Evolutionary conservation across 2,888 invertebrate species (phyloP).

Genomic region (Dorcus parallelipipedus): DNA sequence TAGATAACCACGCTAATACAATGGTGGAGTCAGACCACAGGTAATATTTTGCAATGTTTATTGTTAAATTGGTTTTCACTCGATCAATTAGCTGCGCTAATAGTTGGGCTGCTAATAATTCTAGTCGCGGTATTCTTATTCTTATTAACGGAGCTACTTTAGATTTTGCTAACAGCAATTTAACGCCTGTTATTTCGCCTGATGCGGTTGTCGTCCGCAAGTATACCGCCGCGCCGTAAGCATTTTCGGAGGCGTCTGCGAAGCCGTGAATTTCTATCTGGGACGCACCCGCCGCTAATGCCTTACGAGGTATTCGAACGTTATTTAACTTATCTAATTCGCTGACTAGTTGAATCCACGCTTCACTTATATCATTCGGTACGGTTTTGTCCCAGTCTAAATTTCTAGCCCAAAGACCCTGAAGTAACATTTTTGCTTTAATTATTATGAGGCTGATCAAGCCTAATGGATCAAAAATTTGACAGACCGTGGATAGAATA

Average conservation of each 20-base stretch:
- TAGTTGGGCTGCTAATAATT: not conserved
- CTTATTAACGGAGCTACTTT: not conserved
- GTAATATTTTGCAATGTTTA: too few species aligned
- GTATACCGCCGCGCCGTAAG: not conserved
- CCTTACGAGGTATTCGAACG: not conserved
- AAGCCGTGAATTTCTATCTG: not conserved
- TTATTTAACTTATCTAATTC: not conserved
- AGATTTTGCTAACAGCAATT: not conserved
- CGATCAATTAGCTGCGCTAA: not conserved
- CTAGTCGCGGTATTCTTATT: not conserved
- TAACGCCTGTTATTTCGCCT: not conserved
- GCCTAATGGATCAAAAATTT: not conserved
- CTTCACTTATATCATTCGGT: not conserved
- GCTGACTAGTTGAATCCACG: not conserved
- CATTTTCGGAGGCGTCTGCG: not conserved
- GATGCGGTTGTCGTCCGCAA: not conserved
- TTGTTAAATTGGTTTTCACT: too few species aligned
- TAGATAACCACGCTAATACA: too few species aligned
- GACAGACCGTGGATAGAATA: not conserved
- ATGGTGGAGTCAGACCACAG: too few species aligned
- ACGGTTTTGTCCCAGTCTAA: not conserved
- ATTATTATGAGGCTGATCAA: not conserved
- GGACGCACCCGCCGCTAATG: not conserved
- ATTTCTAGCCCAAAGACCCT: not conserved
- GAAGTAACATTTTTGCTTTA: not conserved